These are phyloP conservation scores for Simalia tracyae DNA, from an alignment of 2,797 vertebrate genomes.

Conservation along the genomic window DNA sequence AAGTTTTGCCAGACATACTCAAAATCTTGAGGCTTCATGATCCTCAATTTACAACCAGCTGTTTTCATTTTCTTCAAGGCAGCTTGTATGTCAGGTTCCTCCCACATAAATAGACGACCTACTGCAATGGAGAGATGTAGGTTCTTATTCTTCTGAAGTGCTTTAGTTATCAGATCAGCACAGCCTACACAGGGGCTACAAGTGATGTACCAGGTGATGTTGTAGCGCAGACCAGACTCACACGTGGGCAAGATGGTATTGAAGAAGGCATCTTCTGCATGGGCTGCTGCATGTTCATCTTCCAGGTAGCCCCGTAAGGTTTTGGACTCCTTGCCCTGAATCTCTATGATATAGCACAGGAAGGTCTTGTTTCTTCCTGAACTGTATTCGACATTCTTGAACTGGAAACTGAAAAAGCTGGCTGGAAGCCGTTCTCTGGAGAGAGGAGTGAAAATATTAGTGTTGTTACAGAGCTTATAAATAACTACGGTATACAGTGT, in stretches of 20 bases:
- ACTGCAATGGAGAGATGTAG: constrained; percentile 82
- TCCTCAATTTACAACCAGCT: constrained; percentile 85
- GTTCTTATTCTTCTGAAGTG: constrained; percentile 75
- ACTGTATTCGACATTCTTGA: constrained; percentile 95
- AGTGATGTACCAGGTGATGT: constrained; percentile 89
- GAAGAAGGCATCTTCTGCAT: constrained; percentile 91
- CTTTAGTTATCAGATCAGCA: constrained; percentile 77
- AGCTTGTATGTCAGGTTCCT: constrained; percentile 83
- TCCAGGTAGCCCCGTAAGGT: constrained; percentile 84
- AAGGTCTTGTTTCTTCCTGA: constrained; percentile 95
- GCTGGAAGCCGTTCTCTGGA: constrained; percentile 87
- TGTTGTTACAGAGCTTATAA: neutral
- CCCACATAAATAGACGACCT: constrained; percentile 90
- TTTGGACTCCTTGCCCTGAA: constrained; percentile 70
- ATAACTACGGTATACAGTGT: neutral
- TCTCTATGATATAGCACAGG: constrained; percentile 87
- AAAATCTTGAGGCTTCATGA: constrained; percentile 96
- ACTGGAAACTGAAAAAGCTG: constrained; percentile 91
- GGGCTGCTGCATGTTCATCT: constrained; percentile 83
- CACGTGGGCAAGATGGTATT: constrained; percentile 77
- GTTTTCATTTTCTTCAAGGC: constrained; percentile 80
- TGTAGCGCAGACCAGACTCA: constrained; percentile 76
- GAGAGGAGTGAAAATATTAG: constrained; percentile 14
- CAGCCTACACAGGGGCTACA: constrained; percentile 89
- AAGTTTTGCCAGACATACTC: constrained; percentile 92